These are phyloP conservation scores for Gari tellinella DNA, from an alignment of 2,888 invertebrate species.

Conservation along the genomic window DNA sequence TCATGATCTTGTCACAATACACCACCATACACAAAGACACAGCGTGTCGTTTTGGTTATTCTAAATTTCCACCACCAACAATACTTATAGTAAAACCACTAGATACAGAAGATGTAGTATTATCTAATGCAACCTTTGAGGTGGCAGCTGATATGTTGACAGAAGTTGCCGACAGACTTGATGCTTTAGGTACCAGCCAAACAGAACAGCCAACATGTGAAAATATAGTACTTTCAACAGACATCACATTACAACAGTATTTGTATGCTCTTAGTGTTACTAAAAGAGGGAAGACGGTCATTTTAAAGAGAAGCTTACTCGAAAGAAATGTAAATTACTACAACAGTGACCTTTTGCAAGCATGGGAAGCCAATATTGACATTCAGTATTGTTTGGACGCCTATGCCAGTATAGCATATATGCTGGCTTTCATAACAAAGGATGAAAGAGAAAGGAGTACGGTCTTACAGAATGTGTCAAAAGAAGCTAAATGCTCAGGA, in stretches of 20 bases:
- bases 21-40: conserved; percentile 42
- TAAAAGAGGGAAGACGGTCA: conserved; percentile 19
- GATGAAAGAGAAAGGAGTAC: conserved; percentile 27
- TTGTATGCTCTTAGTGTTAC: conserved; percentile 6
- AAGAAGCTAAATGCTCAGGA: conserved; percentile 2
- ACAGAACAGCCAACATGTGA: not conserved
- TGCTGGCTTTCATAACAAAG: conserved; percentile 37
- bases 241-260: conserved; percentile 14
- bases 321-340: conserved; percentile 30
- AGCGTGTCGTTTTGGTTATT: conserved; percentile 34
- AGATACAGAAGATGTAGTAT: conserved; percentile 9
- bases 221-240: not conserved
- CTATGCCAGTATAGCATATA: conserved; percentile 39
- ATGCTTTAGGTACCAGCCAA: not conserved
- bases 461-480: conserved; percentile 14
- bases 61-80: conserved; percentile 19
- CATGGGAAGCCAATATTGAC: conserved; percentile 47
- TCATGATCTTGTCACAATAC: too few species aligned
- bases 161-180: conserved; percentile 1
- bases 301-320: conserved; percentile 14
- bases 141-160: conserved; percentile 6
- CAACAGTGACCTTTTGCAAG: conserved; percentile 18
- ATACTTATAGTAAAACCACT: conserved; percentile 9
- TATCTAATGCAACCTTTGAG: not conserved
- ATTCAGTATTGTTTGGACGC: conserved; percentile 35